These are phyloP conservation scores for Ochropacha duplaris DNA, from an alignment of 2,888 invertebrate species.

Conservation along the genomic window DNA sequence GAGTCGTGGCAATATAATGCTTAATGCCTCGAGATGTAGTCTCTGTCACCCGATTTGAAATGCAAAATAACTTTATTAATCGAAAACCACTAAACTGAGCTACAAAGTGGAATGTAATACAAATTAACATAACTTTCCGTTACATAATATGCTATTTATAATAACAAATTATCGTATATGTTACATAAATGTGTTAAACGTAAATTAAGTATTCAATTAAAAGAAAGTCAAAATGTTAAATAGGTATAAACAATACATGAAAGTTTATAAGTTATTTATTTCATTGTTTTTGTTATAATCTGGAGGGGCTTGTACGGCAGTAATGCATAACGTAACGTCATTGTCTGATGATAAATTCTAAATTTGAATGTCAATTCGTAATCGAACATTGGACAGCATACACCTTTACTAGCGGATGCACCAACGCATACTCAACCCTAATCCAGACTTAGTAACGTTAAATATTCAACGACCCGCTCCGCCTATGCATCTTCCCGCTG, in stretches of 20 bases:
- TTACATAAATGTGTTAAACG: not conserved
- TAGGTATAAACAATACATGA: too few species aligned
- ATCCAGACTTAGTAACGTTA: too few species aligned
- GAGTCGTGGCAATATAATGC: not conserved
- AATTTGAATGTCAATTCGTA: too few species aligned
- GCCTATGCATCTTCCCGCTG: not conserved
- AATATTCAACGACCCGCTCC: not conserved
- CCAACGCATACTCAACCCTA: too few species aligned
- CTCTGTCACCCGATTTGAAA: not conserved
- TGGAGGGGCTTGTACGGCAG: too few species aligned
- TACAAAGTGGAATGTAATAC: not conserved
- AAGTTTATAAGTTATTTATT: not conserved
- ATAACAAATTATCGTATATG: not conserved
- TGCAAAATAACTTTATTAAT: not conserved
- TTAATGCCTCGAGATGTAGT: not conserved
- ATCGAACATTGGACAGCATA: too few species aligned
- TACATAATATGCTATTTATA: not conserved
- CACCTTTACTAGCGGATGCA: too few species aligned
- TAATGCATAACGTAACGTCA: too few species aligned
- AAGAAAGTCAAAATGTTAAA: not conserved
- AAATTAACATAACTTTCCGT: not conserved
- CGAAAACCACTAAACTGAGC: not conserved
- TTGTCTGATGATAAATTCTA: too few species aligned
- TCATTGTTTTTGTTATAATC: not conserved
- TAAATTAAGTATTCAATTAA: not conserved